A percentile compares a stretch with the other conserved stretches of the same genome.
Evolutionary conservation across 2,797 vertebrate species (phyloP).

Genomic region (Lycodopsis pacificus): DNA sequence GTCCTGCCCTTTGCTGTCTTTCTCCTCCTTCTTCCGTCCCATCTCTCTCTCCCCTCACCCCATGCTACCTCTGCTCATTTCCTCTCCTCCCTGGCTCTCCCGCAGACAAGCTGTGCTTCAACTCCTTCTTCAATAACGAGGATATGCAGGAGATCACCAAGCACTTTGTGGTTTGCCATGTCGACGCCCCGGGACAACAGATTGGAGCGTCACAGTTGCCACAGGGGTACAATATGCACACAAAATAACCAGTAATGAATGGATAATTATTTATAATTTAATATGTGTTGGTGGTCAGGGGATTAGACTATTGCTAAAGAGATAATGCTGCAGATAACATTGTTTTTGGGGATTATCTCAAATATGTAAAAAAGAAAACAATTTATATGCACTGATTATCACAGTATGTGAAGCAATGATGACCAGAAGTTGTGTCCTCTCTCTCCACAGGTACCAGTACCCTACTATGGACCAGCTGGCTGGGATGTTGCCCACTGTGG

Average conservation of each 20-base stretch:
- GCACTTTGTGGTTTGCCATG: conserved; percentile 96
- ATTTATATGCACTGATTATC: background rate
- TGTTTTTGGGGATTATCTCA: background rate
- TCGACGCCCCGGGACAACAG: conserved; percentile 96
- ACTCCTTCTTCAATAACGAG: conserved; percentile 93
- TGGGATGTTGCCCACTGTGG: conserved; percentile 94
- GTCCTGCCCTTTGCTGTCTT: background rate
- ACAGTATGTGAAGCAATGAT: background rate
- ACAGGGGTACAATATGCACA: conserved; percentile 76
- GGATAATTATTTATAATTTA: conserved; percentile 1
- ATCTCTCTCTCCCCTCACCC: background rate
- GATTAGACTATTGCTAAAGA: background rate
- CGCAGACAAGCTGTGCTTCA: conserved; percentile 97
- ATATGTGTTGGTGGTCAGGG: background rate
- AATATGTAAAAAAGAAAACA: background rate
- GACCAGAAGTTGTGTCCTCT: background rate
- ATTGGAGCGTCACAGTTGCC: conserved; percentile 90
- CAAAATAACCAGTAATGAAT: background rate
- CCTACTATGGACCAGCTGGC: conserved; percentile 98
- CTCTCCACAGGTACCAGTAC: conserved; percentile 91
- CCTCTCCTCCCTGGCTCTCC: conserved; percentile 33
- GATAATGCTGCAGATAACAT: background rate
- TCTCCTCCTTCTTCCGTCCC: background rate
- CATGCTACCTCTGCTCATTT: background rate
- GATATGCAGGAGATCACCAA: conserved; percentile 99